These are phyloP conservation scores for Argyrosomus japonicus DNA, from an alignment of 2,113 vertebrate species.

Conservation along the genomic window DNA sequence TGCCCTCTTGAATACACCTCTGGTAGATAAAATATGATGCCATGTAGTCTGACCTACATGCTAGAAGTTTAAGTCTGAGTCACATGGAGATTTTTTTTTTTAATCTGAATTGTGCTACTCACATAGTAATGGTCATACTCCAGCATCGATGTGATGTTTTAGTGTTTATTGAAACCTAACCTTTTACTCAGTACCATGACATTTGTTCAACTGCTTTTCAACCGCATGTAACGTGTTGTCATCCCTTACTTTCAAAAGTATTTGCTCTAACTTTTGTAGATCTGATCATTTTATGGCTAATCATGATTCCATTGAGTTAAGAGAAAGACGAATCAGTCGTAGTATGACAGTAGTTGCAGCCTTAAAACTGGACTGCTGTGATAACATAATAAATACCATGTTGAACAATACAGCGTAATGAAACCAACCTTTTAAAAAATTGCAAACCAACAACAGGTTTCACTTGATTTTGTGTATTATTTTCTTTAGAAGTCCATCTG, in stretches of 20 bases:
- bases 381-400: neutral
- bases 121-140: too few relatives aligned
- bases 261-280: too few relatives aligned
- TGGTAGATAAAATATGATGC: neutral
- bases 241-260: neutral
- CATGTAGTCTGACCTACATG: too few relatives aligned
- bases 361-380: neutral
- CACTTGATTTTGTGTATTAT: conserved; percentile 1
- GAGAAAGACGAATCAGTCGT: too few relatives aligned
- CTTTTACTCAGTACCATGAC: neutral
- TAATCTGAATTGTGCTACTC: too few relatives aligned
- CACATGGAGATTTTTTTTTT: too few relatives aligned
- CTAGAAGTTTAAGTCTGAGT: too few relatives aligned
- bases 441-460: neutral
- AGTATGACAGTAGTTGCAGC: too few relatives aligned
- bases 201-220: neutral
- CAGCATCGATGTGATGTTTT: too few relatives aligned
- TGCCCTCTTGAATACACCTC: neutral
- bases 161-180: too few relatives aligned
- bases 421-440: neutral
- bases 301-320: too few relatives aligned
- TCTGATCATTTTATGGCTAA: too few relatives aligned
- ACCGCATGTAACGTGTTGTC: neutral
- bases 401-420: neutral
- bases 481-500: neutral